Conservation (phyloP, 1,140 invertebrate species). For the Teleopsis dalmanni region DNA sequence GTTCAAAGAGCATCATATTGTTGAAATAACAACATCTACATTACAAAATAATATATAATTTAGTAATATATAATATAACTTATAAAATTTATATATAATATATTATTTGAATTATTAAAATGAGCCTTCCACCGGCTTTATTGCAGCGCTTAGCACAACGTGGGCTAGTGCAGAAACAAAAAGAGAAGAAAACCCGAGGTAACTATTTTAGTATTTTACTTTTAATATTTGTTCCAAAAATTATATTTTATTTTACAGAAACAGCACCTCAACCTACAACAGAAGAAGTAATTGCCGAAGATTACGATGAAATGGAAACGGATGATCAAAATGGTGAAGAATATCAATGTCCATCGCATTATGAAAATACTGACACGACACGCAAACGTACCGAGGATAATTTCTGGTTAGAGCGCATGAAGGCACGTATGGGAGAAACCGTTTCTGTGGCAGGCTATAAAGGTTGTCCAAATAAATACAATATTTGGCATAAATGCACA, state of each 20-base stretch:
- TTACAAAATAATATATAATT: too few species aligned
- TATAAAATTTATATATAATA: too few species aligned
- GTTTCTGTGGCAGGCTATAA: slow-evolving; percentile 57
- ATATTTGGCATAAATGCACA: slow-evolving; percentile 89
- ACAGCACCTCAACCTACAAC: slow-evolving; percentile 1
- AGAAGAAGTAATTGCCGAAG: slow-evolving; percentile 83
- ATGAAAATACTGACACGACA: slow-evolving; percentile 18
- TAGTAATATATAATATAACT: too few species aligned
- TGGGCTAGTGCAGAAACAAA: slow-evolving; percentile 13
- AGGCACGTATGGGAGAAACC: slow-evolving; percentile 45
- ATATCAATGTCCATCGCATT: slow-evolving; percentile 18
- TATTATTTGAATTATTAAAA: too few species aligned
- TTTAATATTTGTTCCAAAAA: background rate
- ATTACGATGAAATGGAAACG: slow-evolving; percentile 58
- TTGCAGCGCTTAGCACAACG: slow-evolving; percentile 12
- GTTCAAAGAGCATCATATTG: too few species aligned
- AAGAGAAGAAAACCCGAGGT: slow-evolving; percentile 7
- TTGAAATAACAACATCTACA: too few species aligned
- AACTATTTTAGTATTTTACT: background rate
- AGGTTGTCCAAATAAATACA: slow-evolving; percentile 93
- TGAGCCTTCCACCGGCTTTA: slow-evolving; percentile 14
- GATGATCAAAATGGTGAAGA: slow-evolving; percentile 9
- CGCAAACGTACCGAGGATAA: slow-evolving; percentile 38
- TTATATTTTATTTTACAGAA: background rate
- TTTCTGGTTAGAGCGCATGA: slow-evolving; percentile 50